phyloP scores from a whole-genome alignment of 2,113 vertebrate genomes.

The Scomber scombrus region DNA sequence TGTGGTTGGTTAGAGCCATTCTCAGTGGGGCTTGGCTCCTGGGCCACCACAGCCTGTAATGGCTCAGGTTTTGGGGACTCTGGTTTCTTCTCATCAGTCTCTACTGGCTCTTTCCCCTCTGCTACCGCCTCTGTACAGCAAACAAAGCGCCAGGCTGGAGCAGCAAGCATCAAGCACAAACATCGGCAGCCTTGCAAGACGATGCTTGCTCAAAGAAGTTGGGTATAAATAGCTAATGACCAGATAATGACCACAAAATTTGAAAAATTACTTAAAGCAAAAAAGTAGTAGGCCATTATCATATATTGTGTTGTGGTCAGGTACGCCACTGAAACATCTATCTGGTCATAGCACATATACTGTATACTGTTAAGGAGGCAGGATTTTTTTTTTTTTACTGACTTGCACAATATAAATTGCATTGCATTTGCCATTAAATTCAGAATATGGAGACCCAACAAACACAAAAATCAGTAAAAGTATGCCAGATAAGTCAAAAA shows the following conservation, averaged over 20 bases:
- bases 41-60: conserved; percentile 68
- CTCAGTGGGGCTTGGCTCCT: conserved; percentile 54
- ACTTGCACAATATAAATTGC: conserved; percentile 10
- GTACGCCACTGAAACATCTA: neutral
- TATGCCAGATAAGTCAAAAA: neutral
- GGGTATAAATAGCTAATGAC: conserved; percentile 70
- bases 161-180: conserved; percentile 78
- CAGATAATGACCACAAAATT: conserved; percentile 41
- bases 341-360: conserved; percentile 68
- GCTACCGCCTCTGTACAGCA: conserved; percentile 84
- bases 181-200: conserved; percentile 61
- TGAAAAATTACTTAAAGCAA: neutral
- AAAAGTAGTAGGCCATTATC: neutral
- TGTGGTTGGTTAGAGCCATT: conserved; percentile 67
- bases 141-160: conserved; percentile 83
- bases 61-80: conserved; percentile 68
- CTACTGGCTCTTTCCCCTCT: conserved; percentile 75
- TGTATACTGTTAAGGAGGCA: conserved; percentile 61
- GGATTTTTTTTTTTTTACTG: conserved; percentile 53
- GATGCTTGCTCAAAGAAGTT: conserved; percentile 61
- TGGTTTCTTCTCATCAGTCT: conserved; percentile 79
- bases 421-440: conserved; percentile 1
- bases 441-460: neutral
- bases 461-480: neutral
- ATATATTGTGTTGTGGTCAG: neutral